Evolutionary conservation across 2,113 vertebrate genomes (phyloP), one percentile per base, ranked within the genome.

Genomic region (Bungarus multicinctus): DNA sequence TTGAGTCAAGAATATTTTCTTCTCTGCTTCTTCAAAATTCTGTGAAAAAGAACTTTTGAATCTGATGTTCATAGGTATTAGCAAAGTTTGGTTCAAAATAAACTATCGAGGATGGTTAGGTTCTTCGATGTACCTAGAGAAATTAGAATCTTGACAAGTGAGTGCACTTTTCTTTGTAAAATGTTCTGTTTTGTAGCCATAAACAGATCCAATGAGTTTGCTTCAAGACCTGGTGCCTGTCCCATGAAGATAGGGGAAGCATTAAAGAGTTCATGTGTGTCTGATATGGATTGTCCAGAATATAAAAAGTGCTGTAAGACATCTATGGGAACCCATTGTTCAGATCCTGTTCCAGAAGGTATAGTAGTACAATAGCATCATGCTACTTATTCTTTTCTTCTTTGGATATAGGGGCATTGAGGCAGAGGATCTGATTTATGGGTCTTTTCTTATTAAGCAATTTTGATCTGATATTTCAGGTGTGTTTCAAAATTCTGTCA

Each of bases 251-350:
- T 85, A 53, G 85, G n/a, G 2, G 93, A 58, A 92, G 69, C 52
- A 11, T 55, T 90, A 55, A 89, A 93, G 94, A 93, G 91, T 11
- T 47, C 45, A 0, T 99, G 99, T 92, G 94, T 93, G 45, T 96
- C 97, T 94, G 98, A 99, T 90, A 93, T 95, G 2, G 98, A 99
- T 96, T 99, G 99, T 94, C 98, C 98, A n/a, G 98, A 96, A 58
- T 97, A 98, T 96, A 97, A 98, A 95, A 99, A 99, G 96, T 99
- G 99, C 97, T 99, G 99, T 94, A 95, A 91, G 74, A 95, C 93
- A 47, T 89, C 94, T 90, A 93, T 57, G 92, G 96, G 89, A 85
- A 45, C 30, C 95, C 85, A 30, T 81, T 98, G 98, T 57, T 22
- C 93, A 92, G 91, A 96, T 88, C 97, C 98, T 0, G 0, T 69